Percentiles rank a stretch among this genome's conserved stretches.
Evolutionary conservation across 2,113 vertebrate species (phyloP).

Genomic region (Leucopsar rothschildi): DNA sequence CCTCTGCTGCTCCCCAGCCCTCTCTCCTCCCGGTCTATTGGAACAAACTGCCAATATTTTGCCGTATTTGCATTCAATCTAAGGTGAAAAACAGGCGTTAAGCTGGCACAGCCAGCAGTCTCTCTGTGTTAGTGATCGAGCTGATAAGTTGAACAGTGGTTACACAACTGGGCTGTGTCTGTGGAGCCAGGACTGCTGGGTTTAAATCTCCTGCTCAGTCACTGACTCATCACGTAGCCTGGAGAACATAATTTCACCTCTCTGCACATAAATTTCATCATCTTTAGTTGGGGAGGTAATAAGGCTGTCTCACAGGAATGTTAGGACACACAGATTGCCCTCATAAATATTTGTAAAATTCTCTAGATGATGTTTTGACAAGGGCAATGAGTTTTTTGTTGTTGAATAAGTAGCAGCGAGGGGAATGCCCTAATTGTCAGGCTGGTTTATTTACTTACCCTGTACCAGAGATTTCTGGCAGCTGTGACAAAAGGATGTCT

Average conservation of each 20-base stretch:
- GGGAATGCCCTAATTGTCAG: conserved; percentile 7
- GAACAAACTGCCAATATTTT: background rate
- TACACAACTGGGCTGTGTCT: conserved; percentile 10
- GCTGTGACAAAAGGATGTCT: background rate
- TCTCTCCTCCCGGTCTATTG: too few relatives aligned
- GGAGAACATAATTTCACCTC: background rate
- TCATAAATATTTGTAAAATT: conserved; percentile 17
- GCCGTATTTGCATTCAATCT: background rate
- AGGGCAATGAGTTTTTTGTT: background rate
- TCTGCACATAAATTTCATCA: background rate
- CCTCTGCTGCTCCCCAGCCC: background rate
- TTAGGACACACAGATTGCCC: background rate
- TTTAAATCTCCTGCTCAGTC: conserved; percentile 27
- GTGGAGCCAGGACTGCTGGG: background rate
- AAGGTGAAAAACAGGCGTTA: background rate
- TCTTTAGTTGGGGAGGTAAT: background rate
- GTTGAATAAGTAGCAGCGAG: background rate
- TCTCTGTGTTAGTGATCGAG: background rate
- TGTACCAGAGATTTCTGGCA: background rate
- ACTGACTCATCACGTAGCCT: conserved; percentile 1
- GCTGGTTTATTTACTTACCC: conserved; percentile 10
- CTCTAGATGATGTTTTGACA: background rate
- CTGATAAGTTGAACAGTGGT: background rate
- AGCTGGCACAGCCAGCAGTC: background rate
- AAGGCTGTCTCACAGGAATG: background rate